Conservation (phyloP, 2,797 vertebrate genomes). For the Miichthys miiuy region DNA sequence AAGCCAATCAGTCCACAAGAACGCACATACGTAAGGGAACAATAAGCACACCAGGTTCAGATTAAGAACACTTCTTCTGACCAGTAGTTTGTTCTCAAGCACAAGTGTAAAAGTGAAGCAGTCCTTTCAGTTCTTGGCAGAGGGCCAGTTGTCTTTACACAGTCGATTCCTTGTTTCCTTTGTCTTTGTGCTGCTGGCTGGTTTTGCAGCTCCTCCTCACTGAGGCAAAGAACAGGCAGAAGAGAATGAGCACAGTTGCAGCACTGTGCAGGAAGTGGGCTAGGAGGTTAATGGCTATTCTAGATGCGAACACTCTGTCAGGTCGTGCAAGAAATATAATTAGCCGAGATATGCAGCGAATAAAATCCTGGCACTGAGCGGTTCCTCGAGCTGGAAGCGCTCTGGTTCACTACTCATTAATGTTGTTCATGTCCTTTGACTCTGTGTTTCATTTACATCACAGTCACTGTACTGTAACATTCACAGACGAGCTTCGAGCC, state of each 20-base stretch:
- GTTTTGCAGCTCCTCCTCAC: background rate
- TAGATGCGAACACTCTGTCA: background rate
- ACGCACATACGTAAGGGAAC: conserved; percentile 1
- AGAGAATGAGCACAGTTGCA: background rate
- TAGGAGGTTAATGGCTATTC: conserved; percentile 11
- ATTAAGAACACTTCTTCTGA: background rate
- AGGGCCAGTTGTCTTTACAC: background rate
- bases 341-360: conserved; percentile 12
- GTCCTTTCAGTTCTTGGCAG: background rate
- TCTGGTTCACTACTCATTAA: background rate
- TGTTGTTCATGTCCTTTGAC: conserved; percentile 1
- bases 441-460: conserved; percentile 9
- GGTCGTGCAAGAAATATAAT: background rate
- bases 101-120: conserved; percentile 1
- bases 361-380: background rate
- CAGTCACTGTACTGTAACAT: background rate
- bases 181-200: conserved; percentile 6
- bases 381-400: background rate
- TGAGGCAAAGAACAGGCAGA: background rate
- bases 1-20: background rate
- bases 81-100: background rate
- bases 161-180: conserved; percentile 27
- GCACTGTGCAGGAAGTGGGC: background rate
- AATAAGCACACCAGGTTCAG: background rate
- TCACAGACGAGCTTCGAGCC: background rate